Conservation (phyloP, 2,797 vertebrate species). For the Pipistrellus kuhlii region DNA sequence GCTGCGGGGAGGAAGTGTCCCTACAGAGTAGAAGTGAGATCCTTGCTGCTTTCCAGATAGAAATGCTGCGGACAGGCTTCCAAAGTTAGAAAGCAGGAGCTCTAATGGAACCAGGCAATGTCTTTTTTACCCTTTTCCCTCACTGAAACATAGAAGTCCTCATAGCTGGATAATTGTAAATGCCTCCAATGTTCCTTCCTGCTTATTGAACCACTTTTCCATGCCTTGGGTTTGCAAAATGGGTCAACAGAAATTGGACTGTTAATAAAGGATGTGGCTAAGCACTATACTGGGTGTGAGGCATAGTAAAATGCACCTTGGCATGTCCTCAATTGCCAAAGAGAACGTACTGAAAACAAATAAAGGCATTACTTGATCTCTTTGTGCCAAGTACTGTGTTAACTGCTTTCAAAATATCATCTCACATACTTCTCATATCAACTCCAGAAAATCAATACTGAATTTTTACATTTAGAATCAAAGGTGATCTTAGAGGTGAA, state of each 20-base stretch:
- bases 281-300: background rate
- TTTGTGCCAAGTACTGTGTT: background rate
- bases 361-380: background rate
- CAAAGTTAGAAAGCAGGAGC: background rate
- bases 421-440: background rate
- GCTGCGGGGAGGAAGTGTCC: slow-evolving; percentile 20
- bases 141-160: slow-evolving; percentile 1
- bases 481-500: background rate
- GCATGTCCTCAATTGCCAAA: background rate
- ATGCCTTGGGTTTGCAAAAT: slow-evolving; percentile 25
- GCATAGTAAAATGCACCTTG: background rate
- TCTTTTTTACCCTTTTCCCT: background rate
- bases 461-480: background rate
- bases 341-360: slow-evolving; percentile 45
- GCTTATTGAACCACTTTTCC: background rate
- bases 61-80: background rate
- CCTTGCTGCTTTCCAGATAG: slow-evolving; percentile 1
- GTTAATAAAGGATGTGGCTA: background rate
- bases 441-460: background rate
- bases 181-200: background rate
- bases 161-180: background rate
- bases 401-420: slow-evolving; percentile 30
- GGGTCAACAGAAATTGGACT: slow-evolving; percentile 9
- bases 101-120: background rate
- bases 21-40: slow-evolving; percentile 26